Evolutionary conservation across 2,888 invertebrate genomes (phyloP), one percentile per base, ranked within the genome.

Genomic region (Cheilosia vulpina): DNA sequence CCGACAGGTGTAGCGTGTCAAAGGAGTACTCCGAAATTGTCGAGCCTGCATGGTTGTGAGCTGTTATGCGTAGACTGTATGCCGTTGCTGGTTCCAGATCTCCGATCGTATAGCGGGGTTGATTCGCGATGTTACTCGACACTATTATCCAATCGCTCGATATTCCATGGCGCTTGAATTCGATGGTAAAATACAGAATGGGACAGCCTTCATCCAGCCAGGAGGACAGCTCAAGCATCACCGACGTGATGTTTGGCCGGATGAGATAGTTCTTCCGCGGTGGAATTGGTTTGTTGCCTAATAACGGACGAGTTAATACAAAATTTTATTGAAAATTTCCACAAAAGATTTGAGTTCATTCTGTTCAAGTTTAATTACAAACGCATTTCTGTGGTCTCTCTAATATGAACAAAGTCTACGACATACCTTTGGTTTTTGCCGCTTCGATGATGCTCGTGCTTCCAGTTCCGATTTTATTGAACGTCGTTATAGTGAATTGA

Each of bases 141-240:
- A 93, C 93, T 89, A 92, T 89, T 34, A 92, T 92, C 92, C 92
- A 92, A 82, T 92, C 91, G 60, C 89, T 89, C 0, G 90, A 89
- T 4, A 89, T 87, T 13, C 89, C 90, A 69, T 90, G 89, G 15
- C 89, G 89, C 47, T 90, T 90, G 43, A 91, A 92, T 72, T 92
- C 92, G n/a, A 92, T 90, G 31, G 92, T 91, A 58, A 96, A 96
- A 80, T 95, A 95, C 1, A 94, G 93, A 88, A 97, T 95, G 0
- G 96, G 95, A 90, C 97, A 97, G 50, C 96, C 96, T 0, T 96
- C 95, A 88, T 95, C 96, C 21, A 95, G 94, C 97, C 97, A 97
- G 7, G 96, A 94, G 66, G 95, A 94, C 85, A 97, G 93, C 89
- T 96, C 96, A 19, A 97, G 93, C 65, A 95, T 94, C 19, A 96